These are phyloP conservation scores for Piliocolobus tephrosceles DNA, from an alignment of 2,113 vertebrate species.

Conservation along the genomic window DNA sequence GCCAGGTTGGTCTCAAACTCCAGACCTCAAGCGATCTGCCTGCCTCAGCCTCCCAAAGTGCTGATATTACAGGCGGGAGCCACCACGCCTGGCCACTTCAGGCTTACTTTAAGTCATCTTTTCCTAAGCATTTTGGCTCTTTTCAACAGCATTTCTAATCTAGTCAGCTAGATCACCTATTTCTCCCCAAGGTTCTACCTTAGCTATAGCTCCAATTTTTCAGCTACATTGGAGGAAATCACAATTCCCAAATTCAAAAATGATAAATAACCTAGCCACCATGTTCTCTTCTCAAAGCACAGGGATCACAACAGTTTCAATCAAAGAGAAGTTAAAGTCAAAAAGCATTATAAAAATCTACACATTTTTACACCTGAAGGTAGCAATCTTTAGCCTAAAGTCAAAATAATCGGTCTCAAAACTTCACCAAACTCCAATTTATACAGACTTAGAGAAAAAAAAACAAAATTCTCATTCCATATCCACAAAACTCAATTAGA, in stretches of 20 bases:
- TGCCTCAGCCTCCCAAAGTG: too few species aligned
- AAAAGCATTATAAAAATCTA: neutral
- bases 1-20: too few species aligned
- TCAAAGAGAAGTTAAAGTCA: neutral
- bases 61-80: too few species aligned
- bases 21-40: too few species aligned
- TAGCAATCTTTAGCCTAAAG: neutral
- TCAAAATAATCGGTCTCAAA: slow-evolving; percentile 10
- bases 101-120: neutral
- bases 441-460: neutral
- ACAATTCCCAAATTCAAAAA: neutral
- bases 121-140: neutral
- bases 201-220: neutral
- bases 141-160: neutral
- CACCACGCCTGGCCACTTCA: neutral
- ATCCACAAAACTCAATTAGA: neutral
- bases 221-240: neutral
- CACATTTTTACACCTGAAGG: neutral
- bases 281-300: neutral
- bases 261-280: neutral
- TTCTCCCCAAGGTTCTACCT: neutral
- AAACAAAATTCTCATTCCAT: neutral
- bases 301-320: neutral
- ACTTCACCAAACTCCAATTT: neutral
- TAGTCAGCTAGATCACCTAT: neutral